These are phyloP conservation scores for Danaus melanippus DNA, from an alignment of 1,140 invertebrate species.

Conservation along the genomic window DNA sequence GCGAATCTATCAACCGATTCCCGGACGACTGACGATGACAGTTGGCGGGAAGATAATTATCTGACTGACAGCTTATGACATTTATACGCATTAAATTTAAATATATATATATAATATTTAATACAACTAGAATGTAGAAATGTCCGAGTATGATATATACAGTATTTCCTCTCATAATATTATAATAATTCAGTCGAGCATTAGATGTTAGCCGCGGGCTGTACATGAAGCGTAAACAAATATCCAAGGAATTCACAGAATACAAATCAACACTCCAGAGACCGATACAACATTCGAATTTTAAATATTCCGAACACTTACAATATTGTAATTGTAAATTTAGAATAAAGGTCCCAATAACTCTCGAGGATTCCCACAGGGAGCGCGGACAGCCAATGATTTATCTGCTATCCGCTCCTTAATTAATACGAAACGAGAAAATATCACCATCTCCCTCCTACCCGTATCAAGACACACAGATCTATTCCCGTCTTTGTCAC, in stretches of 20 bases:
- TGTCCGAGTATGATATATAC: too few species aligned
- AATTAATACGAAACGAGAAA: slow-evolving; percentile 54
- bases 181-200: too few species aligned
- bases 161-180: too few species aligned
- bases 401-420: slow-evolving; percentile 53
- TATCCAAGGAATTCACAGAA: slow-evolving; percentile 19
- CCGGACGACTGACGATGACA: slow-evolving; percentile 49
- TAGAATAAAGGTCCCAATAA: slow-evolving; percentile 68
- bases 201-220: neutral
- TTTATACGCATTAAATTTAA: slow-evolving; percentile 18
- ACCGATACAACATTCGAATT: slow-evolving; percentile 39
- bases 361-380: slow-evolving; percentile 66
- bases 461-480: slow-evolving; percentile 12
- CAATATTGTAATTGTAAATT: slow-evolving; percentile 69
- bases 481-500: slow-evolving; percentile 33
- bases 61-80: slow-evolving; percentile 30
- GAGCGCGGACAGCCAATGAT: slow-evolving; percentile 66
- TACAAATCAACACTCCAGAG: slow-evolving; percentile 36
- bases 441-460: slow-evolving; percentile 34
- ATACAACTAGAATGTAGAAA: too few species aligned
- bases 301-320: slow-evolving; percentile 60
- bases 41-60: slow-evolving; percentile 44
- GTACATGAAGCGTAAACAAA: slow-evolving; percentile 11
- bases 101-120: too few species aligned
- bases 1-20: slow-evolving; percentile 37